Conservation (phyloP, 2,113 vertebrate genomes). For the Ceyx melanurus region DNA sequence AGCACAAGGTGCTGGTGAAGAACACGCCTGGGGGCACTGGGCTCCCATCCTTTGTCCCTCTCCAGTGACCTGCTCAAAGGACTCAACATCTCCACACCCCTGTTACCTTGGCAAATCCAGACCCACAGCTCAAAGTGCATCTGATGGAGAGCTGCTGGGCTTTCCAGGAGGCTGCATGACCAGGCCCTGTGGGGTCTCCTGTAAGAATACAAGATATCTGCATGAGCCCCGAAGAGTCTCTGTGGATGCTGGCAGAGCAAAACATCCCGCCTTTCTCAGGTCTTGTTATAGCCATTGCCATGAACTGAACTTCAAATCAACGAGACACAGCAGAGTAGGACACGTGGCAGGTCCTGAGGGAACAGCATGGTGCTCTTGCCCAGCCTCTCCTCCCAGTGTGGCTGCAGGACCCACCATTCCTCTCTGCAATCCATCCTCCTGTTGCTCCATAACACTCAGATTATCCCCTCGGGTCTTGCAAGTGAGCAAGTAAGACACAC, state of each 20-base stretch:
- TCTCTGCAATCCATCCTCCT: fast-evolving
- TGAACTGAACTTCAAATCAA: fast-evolving
- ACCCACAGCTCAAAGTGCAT: fast-evolving
- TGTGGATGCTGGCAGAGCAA: not conserved
- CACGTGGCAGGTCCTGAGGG: fast-evolving
- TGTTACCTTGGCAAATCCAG: not conserved
- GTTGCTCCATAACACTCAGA: fast-evolving
- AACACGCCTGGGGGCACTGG: not conserved
- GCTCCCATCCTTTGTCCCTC: not conserved
- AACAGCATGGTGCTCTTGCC: fast-evolving
- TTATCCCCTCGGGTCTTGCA: fast-evolving
- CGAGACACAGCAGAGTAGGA: fast-evolving
- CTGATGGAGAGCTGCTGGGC: not conserved
- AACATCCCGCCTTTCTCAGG: not conserved
- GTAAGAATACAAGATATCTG: not conserved
- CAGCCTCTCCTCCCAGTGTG: not conserved
- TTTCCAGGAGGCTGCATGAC: fast-evolving
- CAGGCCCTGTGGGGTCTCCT: fast-evolving
- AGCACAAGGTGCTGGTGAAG: not conserved
- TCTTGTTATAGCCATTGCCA: fast-evolving
- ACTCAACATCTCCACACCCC: fast-evolving
- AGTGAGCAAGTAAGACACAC: fast-evolving
- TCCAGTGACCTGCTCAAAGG: not conserved
- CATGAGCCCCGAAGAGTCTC: fast-evolving
- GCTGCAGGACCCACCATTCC: fast-evolving